Percentiles rank a stretch among this genome's conserved stretches.
phyloP scores from a whole-genome alignment of 2,888 invertebrate species.

The Quadriops clusia region DNA sequence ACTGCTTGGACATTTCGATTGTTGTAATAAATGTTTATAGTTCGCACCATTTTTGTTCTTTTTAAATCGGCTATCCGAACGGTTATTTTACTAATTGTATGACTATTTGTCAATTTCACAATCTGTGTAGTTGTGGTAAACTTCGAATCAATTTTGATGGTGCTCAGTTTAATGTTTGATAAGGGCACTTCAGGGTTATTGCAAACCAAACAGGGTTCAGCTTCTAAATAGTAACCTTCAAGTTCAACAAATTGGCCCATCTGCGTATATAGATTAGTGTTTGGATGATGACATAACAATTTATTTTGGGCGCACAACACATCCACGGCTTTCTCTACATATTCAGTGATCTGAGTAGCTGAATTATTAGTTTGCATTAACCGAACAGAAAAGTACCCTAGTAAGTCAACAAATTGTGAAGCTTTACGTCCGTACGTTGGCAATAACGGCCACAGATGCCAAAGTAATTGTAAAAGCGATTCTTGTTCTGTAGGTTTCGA shows the following conservation, averaged over 20 bases:
- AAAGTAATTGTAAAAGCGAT: conserved; percentile 66
- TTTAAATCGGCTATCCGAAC: conserved; percentile 91
- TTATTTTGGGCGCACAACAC: conserved; percentile 83
- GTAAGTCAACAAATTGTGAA: conserved; percentile 90
- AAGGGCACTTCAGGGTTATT: conserved; percentile 94
- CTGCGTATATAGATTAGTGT: conserved; percentile 84
- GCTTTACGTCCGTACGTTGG: conserved; percentile 88
- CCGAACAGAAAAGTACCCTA: conserved; percentile 89
- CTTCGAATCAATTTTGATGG: conserved; percentile 91
- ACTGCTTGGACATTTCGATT: conserved; percentile 93
- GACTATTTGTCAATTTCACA: conserved; percentile 88
- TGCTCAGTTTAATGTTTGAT: conserved; percentile 80
- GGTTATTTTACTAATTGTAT: conserved; percentile 88
- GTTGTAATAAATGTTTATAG: conserved; percentile 93
- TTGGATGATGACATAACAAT: conserved; percentile 80
- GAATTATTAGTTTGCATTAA: conserved; percentile 64
- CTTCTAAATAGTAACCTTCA: conserved; percentile 92
- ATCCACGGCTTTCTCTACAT: conserved; percentile 76
- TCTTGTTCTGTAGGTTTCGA: conserved; percentile 68
- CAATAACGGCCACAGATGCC: conserved; percentile 84
- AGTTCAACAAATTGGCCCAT: conserved; percentile 89
- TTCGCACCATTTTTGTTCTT: conserved; percentile 92
- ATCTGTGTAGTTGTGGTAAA: conserved; percentile 97
- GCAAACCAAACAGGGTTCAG: conserved; percentile 94
- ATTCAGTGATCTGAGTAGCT: conserved; percentile 48